Base-by-base conservation (phyloP, 2,113 vertebrate genomes). In the Dasypus novemcinctus region DNA sequence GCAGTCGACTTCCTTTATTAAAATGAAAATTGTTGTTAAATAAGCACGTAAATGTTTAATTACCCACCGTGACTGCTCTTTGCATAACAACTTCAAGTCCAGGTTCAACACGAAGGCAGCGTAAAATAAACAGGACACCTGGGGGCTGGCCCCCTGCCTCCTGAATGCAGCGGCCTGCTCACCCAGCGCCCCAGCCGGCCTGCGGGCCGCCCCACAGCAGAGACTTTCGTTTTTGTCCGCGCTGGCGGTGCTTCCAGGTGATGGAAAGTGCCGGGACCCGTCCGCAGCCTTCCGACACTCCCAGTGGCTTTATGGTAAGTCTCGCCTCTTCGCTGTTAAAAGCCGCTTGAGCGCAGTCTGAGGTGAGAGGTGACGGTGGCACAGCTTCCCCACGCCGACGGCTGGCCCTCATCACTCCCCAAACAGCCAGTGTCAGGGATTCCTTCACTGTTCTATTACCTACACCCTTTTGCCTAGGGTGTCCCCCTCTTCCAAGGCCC, bases 371-470 rank as follows among this genome's bases (percentile, higher is more conserved):
- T 2, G 36, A 33, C 5, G 4, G 29, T 3, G 31, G 3, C 15
- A 2, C 1, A 3, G 5, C 31, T 25, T 57, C 85, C 61, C 25
- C 49, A 7, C 0, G 2, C 27, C 0, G 1, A 5, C 0, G n/a
- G 31, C 25, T 25, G 46, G 2, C 21, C 81, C 64, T 27, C 4
- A 0, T 1, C 0, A 11, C 33, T 64, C n/a, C 64, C 54, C 1
- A 1, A 3, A 21, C 21, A 17, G n/a, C 54, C 38, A 4, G n/a
- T 38, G n/a, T 36, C 2, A 23, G 82, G 81, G 33, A 11, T 1
- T 1, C 52, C 23, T 20, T 14, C 5, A 15, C 20, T 2, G 5
- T 49, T 33, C 80, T 92, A 0, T 38, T 13, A 66, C 18, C 25
- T 23, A 5, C 1, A 7, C 7, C 11, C 10, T 8, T 81, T 59